Evolutionary conservation across 2,797 vertebrate species (phyloP).

Genomic region (Natrix natrix): DNA sequence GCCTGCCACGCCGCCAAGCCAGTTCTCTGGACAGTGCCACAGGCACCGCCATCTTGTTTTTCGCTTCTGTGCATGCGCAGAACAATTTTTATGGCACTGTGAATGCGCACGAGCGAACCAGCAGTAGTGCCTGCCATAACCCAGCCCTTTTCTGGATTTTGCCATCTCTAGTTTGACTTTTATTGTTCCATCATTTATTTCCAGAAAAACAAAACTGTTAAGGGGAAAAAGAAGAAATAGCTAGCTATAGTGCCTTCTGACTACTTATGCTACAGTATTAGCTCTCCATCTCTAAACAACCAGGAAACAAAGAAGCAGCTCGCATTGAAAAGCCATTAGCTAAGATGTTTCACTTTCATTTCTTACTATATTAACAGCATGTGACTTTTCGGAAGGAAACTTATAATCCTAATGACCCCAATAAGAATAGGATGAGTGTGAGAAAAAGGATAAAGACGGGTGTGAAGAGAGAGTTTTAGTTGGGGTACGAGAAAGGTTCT

Average conservation of each 20-base stretch:
- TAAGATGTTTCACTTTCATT: neutral
- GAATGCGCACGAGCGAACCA: too few species aligned
- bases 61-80: too few species aligned
- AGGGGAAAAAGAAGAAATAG: neutral
- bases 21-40: too few species aligned
- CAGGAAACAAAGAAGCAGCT: neutral
- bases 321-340: neutral
- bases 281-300: neutral
- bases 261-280: neutral
- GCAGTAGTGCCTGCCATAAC: too few species aligned
- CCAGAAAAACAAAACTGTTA: neutral
- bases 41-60: too few species aligned
- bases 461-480: neutral
- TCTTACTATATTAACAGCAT: neutral
- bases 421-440: neutral
- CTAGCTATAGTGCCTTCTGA: neutral
- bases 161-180: neutral
- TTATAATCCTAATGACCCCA: neutral
- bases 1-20: too few species aligned
- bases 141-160: neutral
- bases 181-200: neutral
- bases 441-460: neutral
- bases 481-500: neutral
- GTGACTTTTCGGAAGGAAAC: neutral
- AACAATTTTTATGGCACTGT: too few species aligned